These are phyloP conservation scores for Leptarthrus brevirostris DNA, from an alignment of 2,888 invertebrate genomes.

Conservation along the genomic window DNA sequence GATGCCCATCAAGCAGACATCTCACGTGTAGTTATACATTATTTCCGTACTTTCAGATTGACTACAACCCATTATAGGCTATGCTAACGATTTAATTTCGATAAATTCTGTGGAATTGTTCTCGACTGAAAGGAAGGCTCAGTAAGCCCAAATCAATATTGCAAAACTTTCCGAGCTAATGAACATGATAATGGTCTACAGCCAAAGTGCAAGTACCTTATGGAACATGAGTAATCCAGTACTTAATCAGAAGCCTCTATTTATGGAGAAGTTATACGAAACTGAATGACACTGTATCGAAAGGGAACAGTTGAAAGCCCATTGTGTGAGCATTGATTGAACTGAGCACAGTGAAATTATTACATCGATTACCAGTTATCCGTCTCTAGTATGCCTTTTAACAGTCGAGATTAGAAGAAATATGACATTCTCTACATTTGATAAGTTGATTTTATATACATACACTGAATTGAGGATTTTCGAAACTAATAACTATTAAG, in stretches of 20 bases:
- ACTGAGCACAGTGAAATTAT: conserved; percentile 42
- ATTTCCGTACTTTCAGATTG: conserved; percentile 19
- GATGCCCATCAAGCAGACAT: no score
- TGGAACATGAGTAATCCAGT: conserved; percentile 42
- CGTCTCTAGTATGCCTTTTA: background rate
- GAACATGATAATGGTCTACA: conserved; percentile 45
- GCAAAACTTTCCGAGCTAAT: conserved; percentile 46
- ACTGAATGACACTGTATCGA: conserved; percentile 23
- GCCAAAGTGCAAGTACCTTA: conserved; percentile 45
- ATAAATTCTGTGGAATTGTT: conserved; percentile 42
- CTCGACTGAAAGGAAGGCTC: conserved; percentile 8
- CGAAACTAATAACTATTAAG: no score
- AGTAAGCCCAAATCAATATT: conserved; percentile 43
- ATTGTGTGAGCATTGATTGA: conserved; percentile 38
- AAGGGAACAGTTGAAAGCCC: conserved; percentile 37
- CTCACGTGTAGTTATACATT: conserved; percentile 2
- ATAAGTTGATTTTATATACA: no score
- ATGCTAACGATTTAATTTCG: conserved; percentile 46
- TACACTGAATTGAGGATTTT: no score
- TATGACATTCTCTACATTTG: no score
- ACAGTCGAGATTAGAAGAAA: no score
- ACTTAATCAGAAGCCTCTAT: conserved; percentile 42
- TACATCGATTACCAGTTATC: conserved; percentile 33
- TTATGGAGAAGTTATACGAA: conserved; percentile 35
- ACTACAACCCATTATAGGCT: conserved; percentile 14